These are phyloP conservation scores for Mesoclemmys tuberculata DNA, from an alignment of 2,113 vertebrate genomes.

Conservation along the genomic window DNA sequence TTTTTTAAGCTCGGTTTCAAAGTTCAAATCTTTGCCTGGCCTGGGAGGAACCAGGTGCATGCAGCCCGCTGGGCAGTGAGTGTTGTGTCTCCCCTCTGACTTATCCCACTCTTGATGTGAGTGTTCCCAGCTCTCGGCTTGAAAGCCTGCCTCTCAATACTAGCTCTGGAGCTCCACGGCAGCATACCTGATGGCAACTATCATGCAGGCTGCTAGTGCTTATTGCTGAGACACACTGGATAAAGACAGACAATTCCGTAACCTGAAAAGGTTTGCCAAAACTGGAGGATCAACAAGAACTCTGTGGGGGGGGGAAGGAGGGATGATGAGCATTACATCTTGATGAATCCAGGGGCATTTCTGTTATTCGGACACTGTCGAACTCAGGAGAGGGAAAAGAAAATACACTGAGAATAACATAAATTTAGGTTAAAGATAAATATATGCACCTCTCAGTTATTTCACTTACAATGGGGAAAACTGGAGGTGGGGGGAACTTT, in stretches of 20 bases:
- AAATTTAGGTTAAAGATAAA: not conserved
- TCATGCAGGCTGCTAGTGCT: not conserved
- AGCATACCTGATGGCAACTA: not conserved
- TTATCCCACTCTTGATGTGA: not conserved
- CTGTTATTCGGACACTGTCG: not conserved
- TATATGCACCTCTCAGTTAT: not conserved
- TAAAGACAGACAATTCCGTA: not conserved
- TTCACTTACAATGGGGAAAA: not conserved
- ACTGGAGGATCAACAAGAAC: not conserved
- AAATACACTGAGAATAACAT: not conserved
- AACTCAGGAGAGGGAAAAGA: not conserved
- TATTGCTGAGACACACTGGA: not conserved
- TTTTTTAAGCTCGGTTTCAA: conserved; percentile 23
- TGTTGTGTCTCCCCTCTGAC: not conserved
- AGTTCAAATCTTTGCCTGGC: conserved; percentile 14
- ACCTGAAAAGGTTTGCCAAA: fast-evolving
- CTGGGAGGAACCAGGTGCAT: fast-evolving
- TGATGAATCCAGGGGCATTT: not conserved
- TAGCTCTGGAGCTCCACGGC: not conserved
- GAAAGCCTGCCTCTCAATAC: not conserved
- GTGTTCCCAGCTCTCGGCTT: too few relatives aligned
- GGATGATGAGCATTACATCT: fast-evolving
- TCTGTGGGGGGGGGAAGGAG: not conserved
- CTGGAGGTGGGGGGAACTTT: too few relatives aligned
- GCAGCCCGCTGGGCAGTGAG: not conserved